Percentiles rank a stretch among this genome's conserved stretches.
Conservation (phyloP, 2,113 vertebrate genomes). For the Corythoichthys haematopterus region DNA sequence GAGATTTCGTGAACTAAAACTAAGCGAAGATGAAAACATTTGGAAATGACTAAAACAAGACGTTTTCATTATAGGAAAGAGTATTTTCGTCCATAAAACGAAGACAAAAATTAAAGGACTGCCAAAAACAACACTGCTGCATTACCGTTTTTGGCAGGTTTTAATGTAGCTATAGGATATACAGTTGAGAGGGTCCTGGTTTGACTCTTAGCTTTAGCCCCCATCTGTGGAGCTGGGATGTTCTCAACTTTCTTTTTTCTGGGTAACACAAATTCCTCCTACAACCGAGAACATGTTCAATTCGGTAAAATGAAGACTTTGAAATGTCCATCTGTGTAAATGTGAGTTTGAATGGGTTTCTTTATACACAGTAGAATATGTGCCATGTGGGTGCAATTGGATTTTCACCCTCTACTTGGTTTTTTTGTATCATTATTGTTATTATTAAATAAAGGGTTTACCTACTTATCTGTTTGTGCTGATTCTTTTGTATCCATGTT, state of each 20-base stretch:
- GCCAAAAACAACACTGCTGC: no score
- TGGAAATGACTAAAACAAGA: no score
- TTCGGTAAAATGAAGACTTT: not conserved
- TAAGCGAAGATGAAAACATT: no score
- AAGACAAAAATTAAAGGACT: no score
- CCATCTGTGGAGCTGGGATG: not conserved
- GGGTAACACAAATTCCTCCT: not conserved
- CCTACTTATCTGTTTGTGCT: not conserved
- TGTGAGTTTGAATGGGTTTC: not conserved
- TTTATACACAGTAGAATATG: no score
- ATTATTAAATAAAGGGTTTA: no score
- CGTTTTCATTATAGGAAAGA: no score
- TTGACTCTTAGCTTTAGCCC: not conserved
- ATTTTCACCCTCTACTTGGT: no score
- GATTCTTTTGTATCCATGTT: not conserved
- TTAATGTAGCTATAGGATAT: not conserved
- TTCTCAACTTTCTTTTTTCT: not conserved
- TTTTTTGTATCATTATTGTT: no score
- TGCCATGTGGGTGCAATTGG: no score
- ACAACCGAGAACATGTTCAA: not conserved
- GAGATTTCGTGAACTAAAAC: no score
- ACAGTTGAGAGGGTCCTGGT: not conserved
- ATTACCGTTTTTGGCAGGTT: not conserved
- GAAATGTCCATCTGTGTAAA: not conserved
- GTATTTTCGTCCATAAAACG: no score